Conservation (phyloP, 2,888 invertebrate species). For the Allygus modestus region DNA sequence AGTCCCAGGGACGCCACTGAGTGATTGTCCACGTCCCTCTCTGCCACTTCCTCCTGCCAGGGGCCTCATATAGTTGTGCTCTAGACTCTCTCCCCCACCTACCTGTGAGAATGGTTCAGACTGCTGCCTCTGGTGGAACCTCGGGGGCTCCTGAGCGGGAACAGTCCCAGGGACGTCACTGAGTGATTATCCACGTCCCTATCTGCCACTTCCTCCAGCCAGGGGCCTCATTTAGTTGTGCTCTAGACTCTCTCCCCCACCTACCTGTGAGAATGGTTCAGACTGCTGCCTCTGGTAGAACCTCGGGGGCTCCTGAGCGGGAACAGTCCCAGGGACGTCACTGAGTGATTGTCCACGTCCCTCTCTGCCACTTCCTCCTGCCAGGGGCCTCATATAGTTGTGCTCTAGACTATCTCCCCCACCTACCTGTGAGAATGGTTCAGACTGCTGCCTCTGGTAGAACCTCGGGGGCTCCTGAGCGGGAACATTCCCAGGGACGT, state of each 20-base stretch:
- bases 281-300: constrained; percentile 73
- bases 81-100: too few species aligned
- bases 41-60: too few species aligned
- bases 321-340: constrained; percentile 66
- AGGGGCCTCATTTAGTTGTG: neutral
- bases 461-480: constrained; percentile 72
- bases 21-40: too few species aligned
- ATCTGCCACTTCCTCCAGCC: constrained; percentile 62
- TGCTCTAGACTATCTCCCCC: too few species aligned
- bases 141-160: constrained; percentile 72
- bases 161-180: constrained; percentile 67
- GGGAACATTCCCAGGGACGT: constrained; percentile 68
- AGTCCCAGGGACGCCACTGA: too few species aligned
- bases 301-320: constrained; percentile 72
- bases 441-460: constrained; percentile 73
- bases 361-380: too few species aligned
- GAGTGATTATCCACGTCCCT: constrained; percentile 70
- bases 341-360: too few species aligned
- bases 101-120: constrained; percentile 74
- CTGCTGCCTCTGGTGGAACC: constrained; percentile 73
- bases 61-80: too few species aligned
- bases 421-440: constrained; percentile 74
- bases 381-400: too few species aligned
- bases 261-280: constrained; percentile 74
- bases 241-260: too few species aligned